Conservation (phyloP, 2,888 invertebrate genomes). For the Seladonia tumulorum region DNA sequence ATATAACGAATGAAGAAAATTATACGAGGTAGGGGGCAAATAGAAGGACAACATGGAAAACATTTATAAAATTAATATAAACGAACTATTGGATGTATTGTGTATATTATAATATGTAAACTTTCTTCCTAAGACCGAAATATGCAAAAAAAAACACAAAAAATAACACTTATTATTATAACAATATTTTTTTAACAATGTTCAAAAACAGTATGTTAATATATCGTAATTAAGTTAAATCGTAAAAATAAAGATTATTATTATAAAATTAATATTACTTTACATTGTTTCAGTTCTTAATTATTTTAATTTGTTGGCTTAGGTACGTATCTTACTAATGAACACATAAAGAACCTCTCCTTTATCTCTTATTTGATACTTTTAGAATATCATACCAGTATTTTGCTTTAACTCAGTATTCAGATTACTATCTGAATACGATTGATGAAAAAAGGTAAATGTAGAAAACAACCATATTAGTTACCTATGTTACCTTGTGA, state of each 20-base stretch:
- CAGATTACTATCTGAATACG: conserved; percentile 21
- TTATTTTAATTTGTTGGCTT: conserved; percentile 41
- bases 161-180: conserved; percentile 32
- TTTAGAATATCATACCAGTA: conserved; percentile 36
- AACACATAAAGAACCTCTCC: conserved; percentile 68
- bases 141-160: conserved; percentile 18
- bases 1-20: neutral
- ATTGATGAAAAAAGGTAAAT: conserved; percentile 22
- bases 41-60: neutral
- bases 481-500: conserved; percentile 26
- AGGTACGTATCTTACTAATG: conserved; percentile 67
- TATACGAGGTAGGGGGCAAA: neutral
- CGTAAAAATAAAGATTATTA: conserved; percentile 27
- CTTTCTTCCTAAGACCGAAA: neutral
- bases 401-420: conserved; percentile 20
- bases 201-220: conserved; percentile 29
- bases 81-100: neutral
- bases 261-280: conserved; percentile 36
- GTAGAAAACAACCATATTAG: conserved; percentile 28
- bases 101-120: conserved; percentile 4
- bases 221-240: conserved; percentile 26
- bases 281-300: conserved; percentile 32
- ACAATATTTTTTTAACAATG: conserved; percentile 31
- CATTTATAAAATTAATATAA: conserved; percentile 1
- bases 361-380: conserved; percentile 68